Percentiles rank a stretch among this genome's conserved stretches.
These are phyloP conservation scores for Scolopax rusticola DNA, from an alignment of 2,797 vertebrate species.

Conservation along the genomic window DNA sequence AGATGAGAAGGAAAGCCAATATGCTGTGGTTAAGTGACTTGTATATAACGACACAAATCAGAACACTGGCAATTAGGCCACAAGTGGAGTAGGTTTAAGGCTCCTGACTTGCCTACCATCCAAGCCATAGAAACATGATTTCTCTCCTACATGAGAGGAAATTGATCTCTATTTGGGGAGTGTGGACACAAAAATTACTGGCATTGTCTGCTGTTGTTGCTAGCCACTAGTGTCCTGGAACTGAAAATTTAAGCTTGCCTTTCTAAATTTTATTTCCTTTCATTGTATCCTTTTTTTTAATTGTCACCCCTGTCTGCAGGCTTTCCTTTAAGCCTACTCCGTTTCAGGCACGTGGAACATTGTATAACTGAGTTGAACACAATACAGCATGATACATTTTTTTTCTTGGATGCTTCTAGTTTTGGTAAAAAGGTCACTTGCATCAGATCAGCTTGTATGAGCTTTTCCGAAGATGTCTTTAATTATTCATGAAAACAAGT, in stretches of 20 bases:
- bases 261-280: background rate
- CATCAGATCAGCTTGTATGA: background rate
- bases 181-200: background rate
- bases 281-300: background rate
- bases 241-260: background rate
- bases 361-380: background rate
- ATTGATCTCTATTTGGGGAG: background rate
- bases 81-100: background rate
- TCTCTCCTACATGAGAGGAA: background rate
- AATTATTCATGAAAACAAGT: background rate
- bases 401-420: background rate
- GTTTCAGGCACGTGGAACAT: background rate
- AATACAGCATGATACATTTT: rapidly evolving
- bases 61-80: background rate
- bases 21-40: background rate
- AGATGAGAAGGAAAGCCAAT: background rate
- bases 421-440: background rate
- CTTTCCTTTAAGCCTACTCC: background rate
- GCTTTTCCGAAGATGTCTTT: background rate
- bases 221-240: background rate
- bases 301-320: rapidly evolving
- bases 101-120: background rate
- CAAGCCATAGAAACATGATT: background rate
- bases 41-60: background rate
- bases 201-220: background rate